These are phyloP conservation scores for Lasioglossum pauxillum DNA, from an alignment of 2,888 invertebrate genomes.

Conservation along the genomic window DNA sequence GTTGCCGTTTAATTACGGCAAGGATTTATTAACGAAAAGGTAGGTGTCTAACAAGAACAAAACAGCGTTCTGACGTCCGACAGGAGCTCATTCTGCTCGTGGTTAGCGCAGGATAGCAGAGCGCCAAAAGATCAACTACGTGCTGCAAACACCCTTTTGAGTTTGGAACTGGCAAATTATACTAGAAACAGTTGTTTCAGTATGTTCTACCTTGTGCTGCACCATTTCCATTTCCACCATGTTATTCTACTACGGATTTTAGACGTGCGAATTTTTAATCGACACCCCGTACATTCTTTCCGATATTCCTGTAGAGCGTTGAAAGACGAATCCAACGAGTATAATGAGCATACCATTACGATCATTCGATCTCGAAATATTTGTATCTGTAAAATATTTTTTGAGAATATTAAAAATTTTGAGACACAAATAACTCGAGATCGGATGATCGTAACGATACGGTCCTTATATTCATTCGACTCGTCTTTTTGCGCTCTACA, in stretches of 20 bases:
- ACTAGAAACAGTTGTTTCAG: background rate
- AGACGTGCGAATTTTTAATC: background rate
- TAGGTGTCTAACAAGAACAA: conserved; percentile 64
- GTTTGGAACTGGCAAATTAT: background rate
- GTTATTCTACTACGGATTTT: background rate
- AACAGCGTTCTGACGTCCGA: conserved; percentile 53
- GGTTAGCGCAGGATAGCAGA: conserved; percentile 19
- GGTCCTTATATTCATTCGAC: background rate
- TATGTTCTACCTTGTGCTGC: background rate
- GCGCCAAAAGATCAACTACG: conserved; percentile 18
- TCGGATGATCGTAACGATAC: background rate
- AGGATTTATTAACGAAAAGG: conserved; percentile 73
- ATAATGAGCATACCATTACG: background rate
- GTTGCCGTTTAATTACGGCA: conserved; percentile 72
- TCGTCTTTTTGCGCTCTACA: background rate
- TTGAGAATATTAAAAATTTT: background rate
- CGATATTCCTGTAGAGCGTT: background rate
- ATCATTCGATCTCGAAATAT: no score
- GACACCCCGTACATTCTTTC: background rate
- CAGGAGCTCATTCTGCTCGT: conserved; percentile 33
- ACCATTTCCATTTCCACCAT: background rate
- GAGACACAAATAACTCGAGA: background rate
- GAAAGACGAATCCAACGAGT: background rate
- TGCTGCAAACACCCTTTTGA: background rate
- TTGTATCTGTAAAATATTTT: background rate